phyloP scores from a whole-genome alignment of 2,888 invertebrate genomes.

The Chrysopilus asiliformis region DNA sequence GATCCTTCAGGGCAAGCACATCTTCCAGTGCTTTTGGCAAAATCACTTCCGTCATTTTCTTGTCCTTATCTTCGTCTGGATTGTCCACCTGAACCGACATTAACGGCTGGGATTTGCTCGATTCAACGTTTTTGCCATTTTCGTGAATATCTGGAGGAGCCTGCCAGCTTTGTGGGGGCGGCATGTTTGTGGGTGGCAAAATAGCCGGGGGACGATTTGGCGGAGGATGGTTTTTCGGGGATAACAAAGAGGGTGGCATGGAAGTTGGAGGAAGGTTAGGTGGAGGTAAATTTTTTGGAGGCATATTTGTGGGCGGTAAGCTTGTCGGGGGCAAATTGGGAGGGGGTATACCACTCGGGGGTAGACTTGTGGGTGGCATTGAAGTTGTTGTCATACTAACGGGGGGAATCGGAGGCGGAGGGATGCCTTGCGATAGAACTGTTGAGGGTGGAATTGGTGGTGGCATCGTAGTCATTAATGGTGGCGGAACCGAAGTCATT shows the following conservation, averaged over 20 bases:
- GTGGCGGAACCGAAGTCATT: constrained; percentile 7
- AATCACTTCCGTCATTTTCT: constrained; percentile 42
- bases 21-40: constrained; percentile 82
- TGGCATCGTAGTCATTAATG: constrained; percentile 10
- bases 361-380: constrained; percentile 6
- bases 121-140: constrained; percentile 1
- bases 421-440: constrained; percentile 6
- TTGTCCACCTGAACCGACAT: constrained; percentile 48
- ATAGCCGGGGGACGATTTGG: not conserved
- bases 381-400: constrained; percentile 10
- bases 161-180: not conserved
- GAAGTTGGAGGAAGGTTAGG: not conserved
- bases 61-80: constrained; percentile 22
- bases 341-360: not conserved
- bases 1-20: constrained; percentile 76
- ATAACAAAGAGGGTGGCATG: not conserved
- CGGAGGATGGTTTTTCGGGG: not conserved
- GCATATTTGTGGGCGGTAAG: not conserved
- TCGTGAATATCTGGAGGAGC: constrained; percentile 14
- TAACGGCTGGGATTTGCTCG: too few relatives aligned
- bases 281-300: not conserved
- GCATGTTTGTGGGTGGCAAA: not conserved
- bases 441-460: constrained; percentile 12
- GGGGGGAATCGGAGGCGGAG: constrained; percentile 14
- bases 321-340: constrained; percentile 3